Percentiles rank a stretch among this genome's conserved stretches.
These are phyloP conservation scores for Drosophila algonquin DNA, from an alignment of 2,888 invertebrate genomes.

Conservation along the genomic window DNA sequence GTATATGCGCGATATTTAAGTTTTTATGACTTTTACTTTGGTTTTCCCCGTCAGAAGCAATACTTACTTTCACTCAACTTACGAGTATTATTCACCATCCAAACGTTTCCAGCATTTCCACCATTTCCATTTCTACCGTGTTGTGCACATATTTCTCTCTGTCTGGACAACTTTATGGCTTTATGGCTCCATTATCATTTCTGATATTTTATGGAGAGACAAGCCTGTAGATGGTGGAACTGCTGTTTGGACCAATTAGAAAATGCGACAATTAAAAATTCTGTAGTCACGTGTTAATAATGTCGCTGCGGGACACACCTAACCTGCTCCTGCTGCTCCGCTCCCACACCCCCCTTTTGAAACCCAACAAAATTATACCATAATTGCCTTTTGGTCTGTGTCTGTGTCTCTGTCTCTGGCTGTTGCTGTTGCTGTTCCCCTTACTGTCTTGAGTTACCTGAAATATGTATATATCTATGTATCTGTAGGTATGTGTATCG, in stretches of 20 bases:
- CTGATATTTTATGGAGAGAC: slow-evolving; percentile 54
- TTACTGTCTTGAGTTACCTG: neutral
- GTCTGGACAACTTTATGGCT: slow-evolving; percentile 44
- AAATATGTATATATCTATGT: neutral
- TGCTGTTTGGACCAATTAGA: slow-evolving; percentile 53
- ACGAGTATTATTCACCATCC: slow-evolving; percentile 1
- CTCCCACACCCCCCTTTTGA: too few relatives aligned
- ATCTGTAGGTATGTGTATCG: neutral
- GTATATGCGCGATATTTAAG: slow-evolving; percentile 61
- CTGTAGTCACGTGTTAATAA: slow-evolving; percentile 72
- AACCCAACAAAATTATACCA: too few relatives aligned
- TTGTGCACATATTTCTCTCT: slow-evolving; percentile 39
- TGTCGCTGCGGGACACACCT: slow-evolving; percentile 56
- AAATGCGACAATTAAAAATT: slow-evolving; percentile 67
- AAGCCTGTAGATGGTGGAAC: slow-evolving; percentile 10
- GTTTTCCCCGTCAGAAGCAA: slow-evolving; percentile 2
- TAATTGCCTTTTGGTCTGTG: neutral
- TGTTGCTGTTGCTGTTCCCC: neutral
- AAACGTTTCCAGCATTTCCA: too few relatives aligned
- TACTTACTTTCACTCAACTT: slow-evolving; percentile 54
- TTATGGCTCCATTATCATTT: slow-evolving; percentile 58
- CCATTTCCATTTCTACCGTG: neutral
- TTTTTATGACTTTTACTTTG: slow-evolving; percentile 62
- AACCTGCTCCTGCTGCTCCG: slow-evolving; percentile 17
- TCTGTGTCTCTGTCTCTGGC: neutral